Evolutionary conservation across 2,888 invertebrate species (phyloP), one percentile per base, ranked within the genome.

Genomic region (Trisateles emortualis): DNA sequence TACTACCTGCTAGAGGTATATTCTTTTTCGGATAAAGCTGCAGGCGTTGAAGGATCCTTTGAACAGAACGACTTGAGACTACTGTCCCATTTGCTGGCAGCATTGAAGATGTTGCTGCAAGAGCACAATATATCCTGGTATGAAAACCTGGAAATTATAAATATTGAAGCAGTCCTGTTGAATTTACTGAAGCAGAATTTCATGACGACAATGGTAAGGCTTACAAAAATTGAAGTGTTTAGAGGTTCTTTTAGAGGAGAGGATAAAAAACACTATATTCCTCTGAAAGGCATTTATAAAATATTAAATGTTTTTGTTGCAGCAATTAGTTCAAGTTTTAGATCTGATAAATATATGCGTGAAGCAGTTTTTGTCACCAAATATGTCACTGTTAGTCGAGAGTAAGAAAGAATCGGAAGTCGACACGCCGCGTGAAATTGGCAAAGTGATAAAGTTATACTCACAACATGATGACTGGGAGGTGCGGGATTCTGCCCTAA

Each of bases 391-490:
- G 32, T 82, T 96, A n/a, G 93, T 95, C 32, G 95, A 96, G 72
- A 93, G 93, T 52, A 3, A 8, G 9, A 87, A 96, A 73, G 93
- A 93, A 51, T 86, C 94, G 6, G 85, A 92, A 43, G 94, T 94
- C 32, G 94, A 94, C 1, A 92, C 94, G 0, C 90, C 95, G 74
- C 90, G 93, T 24, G 92, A 94, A 53, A 83, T 96, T 29, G 95
- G 95, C 0, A 92, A 93, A 0, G 93, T 95, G 22, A 88, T 96
- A 11, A 92, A 90, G 24, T 93, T 93, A 65, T 94, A 95, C 68
- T 83, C 96, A 58, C 94, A 95, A 55, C 95, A 95, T 72, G 85
- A 88, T 0, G 92, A 94, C 17, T 96, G 96, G 96, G 96, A 96
- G 79, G 94, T 96, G 2, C 92, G 96, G 35, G 96, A 96, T 69